These are phyloP conservation scores for Dione vanillae DNA, from an alignment of 2,888 invertebrate species.

Conservation along the genomic window DNA sequence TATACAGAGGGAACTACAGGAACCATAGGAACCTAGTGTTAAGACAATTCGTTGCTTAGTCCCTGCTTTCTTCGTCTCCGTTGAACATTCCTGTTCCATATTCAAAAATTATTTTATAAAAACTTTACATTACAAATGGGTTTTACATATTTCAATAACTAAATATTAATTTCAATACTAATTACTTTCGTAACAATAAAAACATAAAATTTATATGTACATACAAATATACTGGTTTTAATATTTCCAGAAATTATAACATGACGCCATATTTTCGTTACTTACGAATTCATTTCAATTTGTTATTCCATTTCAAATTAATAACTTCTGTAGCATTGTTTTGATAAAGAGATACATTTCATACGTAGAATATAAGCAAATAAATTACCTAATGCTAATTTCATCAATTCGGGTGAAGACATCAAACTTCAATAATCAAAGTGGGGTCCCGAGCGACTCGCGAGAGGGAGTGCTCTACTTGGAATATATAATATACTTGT, in stretches of 20 bases:
- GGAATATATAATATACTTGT: slow-evolving; percentile 32
- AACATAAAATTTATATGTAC: too few species aligned
- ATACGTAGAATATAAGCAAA: slow-evolving; percentile 41
- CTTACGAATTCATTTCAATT: not conserved
- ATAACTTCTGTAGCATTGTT: not conserved
- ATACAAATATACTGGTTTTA: too few species aligned
- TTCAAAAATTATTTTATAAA: too few species aligned
- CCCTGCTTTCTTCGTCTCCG: not conserved
- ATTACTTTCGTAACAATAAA: too few species aligned
- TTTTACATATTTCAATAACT: too few species aligned
- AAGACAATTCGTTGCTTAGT: too few species aligned
- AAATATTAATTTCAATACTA: too few species aligned
- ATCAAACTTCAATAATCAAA: slow-evolving; percentile 82
- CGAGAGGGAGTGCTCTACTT: slow-evolving; percentile 15
- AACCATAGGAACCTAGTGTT: not conserved
- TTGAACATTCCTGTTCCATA: too few species aligned
- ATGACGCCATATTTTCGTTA: too few species aligned
- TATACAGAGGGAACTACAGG: not conserved
- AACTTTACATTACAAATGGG: too few species aligned
- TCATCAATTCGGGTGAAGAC: slow-evolving; percentile 68
- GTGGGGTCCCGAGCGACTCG: slow-evolving; percentile 51
- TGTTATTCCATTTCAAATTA: not conserved
- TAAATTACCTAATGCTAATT: slow-evolving; percentile 80
- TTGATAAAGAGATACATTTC: not conserved
- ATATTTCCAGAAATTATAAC: too few species aligned